Evolutionary conservation across 2,797 vertebrate genomes (phyloP).

Genomic region (Rhodeus uyekii): DNA sequence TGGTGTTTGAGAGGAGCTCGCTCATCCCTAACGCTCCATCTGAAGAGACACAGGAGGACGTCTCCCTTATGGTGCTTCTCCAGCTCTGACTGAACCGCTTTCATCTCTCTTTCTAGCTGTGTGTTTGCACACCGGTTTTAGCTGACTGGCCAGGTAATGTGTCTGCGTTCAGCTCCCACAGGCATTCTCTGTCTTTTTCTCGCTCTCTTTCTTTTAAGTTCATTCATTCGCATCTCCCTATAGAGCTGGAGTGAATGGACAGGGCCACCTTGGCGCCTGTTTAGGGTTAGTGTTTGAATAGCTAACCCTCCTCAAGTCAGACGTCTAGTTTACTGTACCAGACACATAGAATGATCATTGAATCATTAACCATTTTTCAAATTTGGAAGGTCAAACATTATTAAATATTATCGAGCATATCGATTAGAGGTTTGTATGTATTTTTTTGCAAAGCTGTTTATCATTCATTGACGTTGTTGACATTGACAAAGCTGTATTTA

Average conservation of each 20-base stretch:
- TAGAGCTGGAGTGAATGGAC: constrained; percentile 17
- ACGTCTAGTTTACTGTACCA: not conserved
- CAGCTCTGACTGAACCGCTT: constrained; percentile 7
- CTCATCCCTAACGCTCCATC: not conserved
- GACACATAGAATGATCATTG: too few species aligned
- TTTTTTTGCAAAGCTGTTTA: not conserved
- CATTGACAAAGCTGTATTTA: not conserved
- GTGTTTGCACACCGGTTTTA: constrained; percentile 25
- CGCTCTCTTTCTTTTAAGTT: constrained; percentile 3
- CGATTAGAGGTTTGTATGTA: not conserved
- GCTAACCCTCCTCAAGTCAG: not conserved
- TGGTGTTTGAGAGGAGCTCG: constrained; percentile 10
- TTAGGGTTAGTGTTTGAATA: not conserved
- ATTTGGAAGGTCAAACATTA: not conserved
- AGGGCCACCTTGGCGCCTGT: not conserved
- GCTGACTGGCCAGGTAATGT: constrained; percentile 42
- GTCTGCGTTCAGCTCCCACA: not conserved
- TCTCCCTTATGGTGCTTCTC: constrained; percentile 18
- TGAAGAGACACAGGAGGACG: not conserved
- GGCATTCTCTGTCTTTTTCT: not conserved
- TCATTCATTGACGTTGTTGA: not conserved
- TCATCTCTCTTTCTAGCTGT: not conserved
- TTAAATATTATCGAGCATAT: not conserved
- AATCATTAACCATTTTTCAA: too few species aligned
- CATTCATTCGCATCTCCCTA: not conserved